Evolutionary conservation across 2,113 vertebrate species (phyloP), one percentile per base, ranked within the genome.

Genomic region (Crypturellus undulatus): DNA sequence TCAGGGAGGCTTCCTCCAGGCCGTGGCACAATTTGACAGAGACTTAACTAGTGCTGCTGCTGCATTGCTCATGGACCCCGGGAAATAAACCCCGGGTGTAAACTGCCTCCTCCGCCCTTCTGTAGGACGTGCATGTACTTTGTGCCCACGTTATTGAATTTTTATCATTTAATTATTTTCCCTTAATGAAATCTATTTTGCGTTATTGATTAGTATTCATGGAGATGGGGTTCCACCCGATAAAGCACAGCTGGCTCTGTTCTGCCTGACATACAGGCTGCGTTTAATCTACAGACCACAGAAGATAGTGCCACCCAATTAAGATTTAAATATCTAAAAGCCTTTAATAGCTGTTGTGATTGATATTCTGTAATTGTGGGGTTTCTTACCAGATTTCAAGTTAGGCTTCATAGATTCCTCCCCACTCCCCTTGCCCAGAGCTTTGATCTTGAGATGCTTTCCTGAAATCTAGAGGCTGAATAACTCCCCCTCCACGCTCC

Each of bases 61-160:
- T 30, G 21, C 42, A 1, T 8, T 19, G 59, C 38, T 0, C 1
- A 11, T 1, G n/a, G 10, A 28, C 2, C 49, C 28, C 49, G 17
- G 65, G 56, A 40, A 38, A 38, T 38, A 38, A 38, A 38, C 38
- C 38, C 22, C 3, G 51, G 2, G 25, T n/a, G 49, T 68, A 58
- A 45, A 2, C 43, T 0, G 0, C 20, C 34, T 11, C 28, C 0
- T 0, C 63, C 82, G 25, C 56, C 47, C 16, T 6, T 77, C 69
- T 79, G 38, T 40, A 49, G 56, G 79, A 65, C 14, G 36, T 43
- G 21, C 40, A 5, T 21, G 56, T 3, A 3, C 62, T 56, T 10
- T 36, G 28, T 51, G 68, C 30, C 49, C 47, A 0, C 6, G 5
- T n/a, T 86, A 38, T 7, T 78, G 68, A 65, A 42, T 32, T 68